Evolutionary conservation across 2,113 vertebrate genomes (phyloP), one percentile per base, ranked within the genome.

Genomic region (Mesoclemmys tuberculata): DNA sequence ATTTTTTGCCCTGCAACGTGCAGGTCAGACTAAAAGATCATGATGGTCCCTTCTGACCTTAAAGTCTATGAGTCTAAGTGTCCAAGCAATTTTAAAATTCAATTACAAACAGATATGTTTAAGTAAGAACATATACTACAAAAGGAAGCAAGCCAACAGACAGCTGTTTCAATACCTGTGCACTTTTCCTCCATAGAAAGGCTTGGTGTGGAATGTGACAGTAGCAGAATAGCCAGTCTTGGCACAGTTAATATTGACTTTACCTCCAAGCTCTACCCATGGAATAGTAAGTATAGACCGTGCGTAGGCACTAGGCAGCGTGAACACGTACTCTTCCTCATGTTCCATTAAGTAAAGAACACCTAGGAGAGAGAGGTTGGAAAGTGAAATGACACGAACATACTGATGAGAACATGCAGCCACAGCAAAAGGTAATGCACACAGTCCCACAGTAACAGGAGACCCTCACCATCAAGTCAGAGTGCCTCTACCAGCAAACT

Each of bases 241-340:
- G 90, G 97, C 99, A 86, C 99, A 99, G 92, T 1, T 98, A 97
- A 99, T 99, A 97, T 97, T 98, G 94, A 99, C 99, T 93, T 99
- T 99, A 3, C 99, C 99, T 58, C 99, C 99, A 9, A 99, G 99
- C 97, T 99, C 99, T 96, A 99, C 99, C 99, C 99, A 99, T 0
- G 99, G 99, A 92, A 99, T 98, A 29, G 99, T 99, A 94, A 99
- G 99, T 96, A 99, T 99, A 4, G 99, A 99, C 84, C 99, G 99
- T 74, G 99, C 99, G 2, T 99, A 99, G 98, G 99, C 99, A 95
- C 99, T 99, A 41, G 99, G 99, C 97, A 99, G 94, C 16, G 99
- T 99, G 95, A 99, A 99, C 68, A 99, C 98, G 2, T 99, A 99
- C 94, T 99, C 99, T 29, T 99, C 99, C 1, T 98, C 99, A 0